Base-by-base conservation (phyloP, 2,113 vertebrate species). In the Austrofundulus limnaeus region DNA sequence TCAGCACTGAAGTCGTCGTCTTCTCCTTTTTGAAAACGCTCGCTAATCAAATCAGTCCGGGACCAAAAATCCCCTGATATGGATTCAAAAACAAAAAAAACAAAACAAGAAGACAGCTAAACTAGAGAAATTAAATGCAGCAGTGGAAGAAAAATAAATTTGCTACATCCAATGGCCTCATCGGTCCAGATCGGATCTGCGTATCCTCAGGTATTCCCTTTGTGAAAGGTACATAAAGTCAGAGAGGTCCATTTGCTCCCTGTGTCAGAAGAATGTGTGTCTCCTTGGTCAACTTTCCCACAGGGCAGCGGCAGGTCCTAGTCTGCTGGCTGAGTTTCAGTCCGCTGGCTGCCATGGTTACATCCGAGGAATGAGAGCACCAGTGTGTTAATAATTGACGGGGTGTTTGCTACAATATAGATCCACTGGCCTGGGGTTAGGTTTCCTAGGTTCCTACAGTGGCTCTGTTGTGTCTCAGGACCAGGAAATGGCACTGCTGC, bases 321-420 rank as follows among this genome's bases (percentile, higher is more conserved):
- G 60, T 69, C 83, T 78, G 67, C 75, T 52, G 84, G 28, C 81
- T 78, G 58, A 53, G 77, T 85, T 84, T 74, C 77, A 78, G 81
- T 65, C 56, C 57, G 56, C 72, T 76, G 63, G 88, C 39, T 70
- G 71, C 88, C 71, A 88, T 88, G 87, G 85, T 87, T 83, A 89
- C 83, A 21, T 53, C 13, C 19, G 41, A 65, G 80, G 87, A 89
- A 89, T 88, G 82, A 88, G 88, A 87, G 81, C 83, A 23, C 68
- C 64, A 72, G 70, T 38, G 66, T 67, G 83, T 91, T 86, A 92
- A 92, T 92, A 87, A 91, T 91, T 91, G 76, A 91, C 56, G 39
- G 68, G 76, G 48, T 80, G 84, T 86, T 88, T 84, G 82, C 82
- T 65, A 43, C 77, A 65, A 72, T 70, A 53, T 23, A 64, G 67